Percentiles rank a stretch among this genome's conserved stretches.
phyloP scores from a whole-genome alignment of 2,888 invertebrate genomes.

The Chloroclysta siterata region DNA sequence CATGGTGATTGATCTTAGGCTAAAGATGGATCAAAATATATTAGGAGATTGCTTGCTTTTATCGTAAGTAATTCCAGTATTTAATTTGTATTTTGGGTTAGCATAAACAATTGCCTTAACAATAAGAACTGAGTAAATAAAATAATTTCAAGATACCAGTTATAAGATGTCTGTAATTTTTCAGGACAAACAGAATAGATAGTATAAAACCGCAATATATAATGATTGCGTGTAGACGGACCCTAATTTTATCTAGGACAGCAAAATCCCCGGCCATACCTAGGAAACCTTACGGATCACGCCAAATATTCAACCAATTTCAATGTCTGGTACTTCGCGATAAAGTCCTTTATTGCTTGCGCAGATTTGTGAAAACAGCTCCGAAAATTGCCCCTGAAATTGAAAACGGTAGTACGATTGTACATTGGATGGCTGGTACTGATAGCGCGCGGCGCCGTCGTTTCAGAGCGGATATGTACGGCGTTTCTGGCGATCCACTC shows the following conservation, averaged over 20 bases:
- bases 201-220: neutral
- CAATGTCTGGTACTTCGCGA: conserved; percentile 46
- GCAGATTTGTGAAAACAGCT: conserved; percentile 32
- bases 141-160: too few species aligned
- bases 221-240: conserved; percentile 48
- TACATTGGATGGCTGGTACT: conserved; percentile 43
- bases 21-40: neutral
- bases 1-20: neutral
- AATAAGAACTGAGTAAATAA: too few species aligned
- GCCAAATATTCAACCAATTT: conserved; percentile 51
- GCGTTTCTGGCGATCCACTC: conserved; percentile 37
- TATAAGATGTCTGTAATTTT: too few species aligned
- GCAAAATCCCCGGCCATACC: conserved; percentile 61
- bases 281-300: conserved; percentile 67
- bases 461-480: conserved; percentile 43
- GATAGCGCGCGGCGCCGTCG: conserved; percentile 28
- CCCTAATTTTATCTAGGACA: conserved; percentile 58
- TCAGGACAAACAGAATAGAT: too few species aligned
- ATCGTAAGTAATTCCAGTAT: neutral
- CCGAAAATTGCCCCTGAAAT: conserved; percentile 53
- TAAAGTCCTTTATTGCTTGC: conserved; percentile 24
- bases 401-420: conserved; percentile 29
- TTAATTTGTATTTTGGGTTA: neutral
- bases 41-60: neutral
- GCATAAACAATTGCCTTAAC: neutral